phyloP scores from a whole-genome alignment of 2,888 invertebrate genomes.

The Galeopsomyia nigrocyanea region DNA sequence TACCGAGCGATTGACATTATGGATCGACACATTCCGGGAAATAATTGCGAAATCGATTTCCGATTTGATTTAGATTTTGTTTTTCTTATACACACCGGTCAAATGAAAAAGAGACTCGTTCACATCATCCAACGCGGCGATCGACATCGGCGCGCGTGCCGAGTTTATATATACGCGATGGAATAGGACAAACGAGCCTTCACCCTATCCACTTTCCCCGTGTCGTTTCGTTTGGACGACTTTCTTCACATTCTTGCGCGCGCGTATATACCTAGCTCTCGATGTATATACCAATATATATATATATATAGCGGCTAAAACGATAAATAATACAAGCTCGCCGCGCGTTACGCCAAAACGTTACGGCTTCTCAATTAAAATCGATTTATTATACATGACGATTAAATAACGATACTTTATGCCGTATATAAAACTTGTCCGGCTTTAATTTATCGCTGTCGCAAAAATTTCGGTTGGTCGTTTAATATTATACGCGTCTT shows the following conservation, averaged over 20 bases:
- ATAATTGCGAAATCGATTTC: neutral
- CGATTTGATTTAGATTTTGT: constrained; percentile 18
- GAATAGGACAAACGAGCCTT: constrained; percentile 49
- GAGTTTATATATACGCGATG: neutral
- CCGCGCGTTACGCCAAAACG: neutral
- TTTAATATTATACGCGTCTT: no score
- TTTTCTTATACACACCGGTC: neutral
- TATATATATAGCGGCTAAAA: neutral
- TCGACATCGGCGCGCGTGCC: neutral
- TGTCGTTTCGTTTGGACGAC: constrained; percentile 57
- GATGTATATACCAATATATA: no score
- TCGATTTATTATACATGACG: no score
- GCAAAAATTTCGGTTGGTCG: no score
- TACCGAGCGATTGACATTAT: neutral
- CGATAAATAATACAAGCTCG: constrained; percentile 5
- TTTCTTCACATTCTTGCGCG: constrained; percentile 60
- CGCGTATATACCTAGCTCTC: no score
- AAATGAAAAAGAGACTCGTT: constrained; percentile 29
- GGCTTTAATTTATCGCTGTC: no score
- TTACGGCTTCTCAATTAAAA: no score
- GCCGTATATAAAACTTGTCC: no score
- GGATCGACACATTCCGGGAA: neutral
- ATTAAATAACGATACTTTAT: no score
- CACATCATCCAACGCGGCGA: constrained; percentile 30
- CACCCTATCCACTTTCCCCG: constrained; percentile 60